These are phyloP conservation scores for Holcopasites calliopsidis DNA, from an alignment of 1,140 invertebrate genomes.

Conservation along the genomic window DNA sequence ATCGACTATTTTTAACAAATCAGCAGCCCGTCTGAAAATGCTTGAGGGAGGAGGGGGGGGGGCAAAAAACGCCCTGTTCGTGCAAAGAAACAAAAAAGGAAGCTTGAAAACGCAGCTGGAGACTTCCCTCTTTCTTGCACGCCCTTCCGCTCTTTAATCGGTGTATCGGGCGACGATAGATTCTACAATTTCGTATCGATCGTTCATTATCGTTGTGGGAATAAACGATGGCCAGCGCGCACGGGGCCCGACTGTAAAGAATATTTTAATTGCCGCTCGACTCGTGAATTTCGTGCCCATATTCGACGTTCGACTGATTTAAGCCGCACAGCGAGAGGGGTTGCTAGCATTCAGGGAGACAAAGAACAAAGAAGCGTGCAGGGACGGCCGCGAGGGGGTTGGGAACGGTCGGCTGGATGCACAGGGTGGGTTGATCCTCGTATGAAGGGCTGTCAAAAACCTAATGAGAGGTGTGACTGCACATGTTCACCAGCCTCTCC, in stretches of 20 bases:
- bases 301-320: conserved; percentile 73
- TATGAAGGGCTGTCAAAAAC: conserved; percentile 80
- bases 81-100: too few relatives aligned
- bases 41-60: too few relatives aligned
- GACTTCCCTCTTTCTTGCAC: not conserved
- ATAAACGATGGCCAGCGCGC: conserved; percentile 51
- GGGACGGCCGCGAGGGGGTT: conserved; percentile 63
- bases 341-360: conserved; percentile 74
- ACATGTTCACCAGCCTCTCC: conserved; percentile 76
- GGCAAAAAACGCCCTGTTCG: too few relatives aligned
- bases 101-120: conserved; percentile 5
- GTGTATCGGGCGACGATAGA: not conserved
- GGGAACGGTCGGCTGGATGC: conserved; percentile 70
- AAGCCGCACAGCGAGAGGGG: conserved; percentile 67
- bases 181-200: conserved; percentile 44
- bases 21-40: not conserved
- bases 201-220: conserved; percentile 47
- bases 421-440: conserved; percentile 76
- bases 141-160: not conserved
- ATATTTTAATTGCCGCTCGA: conserved; percentile 72
- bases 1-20: too few relatives aligned
- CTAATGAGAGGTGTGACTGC: conserved; percentile 81
- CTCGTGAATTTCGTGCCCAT: conserved; percentile 65
- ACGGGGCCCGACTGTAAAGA: conserved; percentile 48
- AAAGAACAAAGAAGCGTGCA: conserved; percentile 77